Evolutionary conservation across 2,113 vertebrate species (phyloP), one percentile per base, ranked within the genome.

Genomic region (Callipepla californica): DNA sequence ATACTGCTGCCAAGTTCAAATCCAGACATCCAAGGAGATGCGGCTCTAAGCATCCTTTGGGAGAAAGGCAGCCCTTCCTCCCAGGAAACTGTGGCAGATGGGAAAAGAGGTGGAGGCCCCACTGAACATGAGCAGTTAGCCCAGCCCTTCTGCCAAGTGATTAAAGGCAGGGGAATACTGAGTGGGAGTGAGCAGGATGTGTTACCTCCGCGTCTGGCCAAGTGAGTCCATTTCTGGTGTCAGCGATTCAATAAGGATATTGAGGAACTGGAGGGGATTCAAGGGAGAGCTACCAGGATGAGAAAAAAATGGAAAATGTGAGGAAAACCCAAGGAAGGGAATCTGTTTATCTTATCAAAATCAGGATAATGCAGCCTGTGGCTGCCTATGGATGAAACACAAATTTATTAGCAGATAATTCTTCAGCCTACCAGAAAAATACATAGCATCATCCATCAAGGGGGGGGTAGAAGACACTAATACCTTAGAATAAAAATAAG

Each of bases 161-260:
- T 84, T 94, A 92, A 93, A 86, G 55, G 34, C 67, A 53, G 48
- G 81, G 85, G 81, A 95, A 92, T 94, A 92, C 40, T 85, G 85
- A 67, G 89, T 89, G 77, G 89, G 93, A 88, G 94, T 83, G 85
- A 92, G 59, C 26, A 74, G 85, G 59, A 91, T 90, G 38, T 77
- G 85, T 74, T 67, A 80, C 87, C 72, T 91, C 26, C 73, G 65
- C 10, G 36, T 92, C 15, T 91, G 63, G 53, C 70, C 81, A 89
- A 94, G 89, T 45, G 48, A 68, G 38, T 67, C 68, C 5, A 2
- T 45, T 91, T 67, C 82, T 80, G 25, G 82, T 80, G 63, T 91
- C 76, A 91, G 87, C 79, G 77, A 44, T 78, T 90, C 55, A 55
- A 83, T 76, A 21, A 80, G 42, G 38, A 83, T 88, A 83, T 38